A percentile compares a stretch with the other conserved stretches of the same genome.
Evolutionary conservation across 64 coral and sea anemone genomes (phyloP).

Genomic region (Catalaphyllia jardinei): DNA sequence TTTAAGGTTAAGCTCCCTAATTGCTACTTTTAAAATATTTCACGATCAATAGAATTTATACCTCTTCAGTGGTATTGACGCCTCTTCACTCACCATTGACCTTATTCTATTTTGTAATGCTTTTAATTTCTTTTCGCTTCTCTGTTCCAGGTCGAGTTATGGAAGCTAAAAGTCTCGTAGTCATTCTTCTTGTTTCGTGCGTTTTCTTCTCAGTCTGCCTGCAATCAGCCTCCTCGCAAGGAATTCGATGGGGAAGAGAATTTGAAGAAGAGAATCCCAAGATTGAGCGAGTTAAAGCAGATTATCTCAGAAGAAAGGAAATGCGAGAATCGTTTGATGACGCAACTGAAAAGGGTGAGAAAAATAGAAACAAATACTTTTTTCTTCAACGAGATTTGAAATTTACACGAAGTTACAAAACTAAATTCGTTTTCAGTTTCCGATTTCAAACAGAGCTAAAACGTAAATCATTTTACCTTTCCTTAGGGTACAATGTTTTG

Average conservation of each 20-base stretch:
- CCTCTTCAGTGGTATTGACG: too few relatives aligned
- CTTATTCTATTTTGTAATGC: not conserved
- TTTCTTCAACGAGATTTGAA: not conserved
- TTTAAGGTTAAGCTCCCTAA: too few relatives aligned
- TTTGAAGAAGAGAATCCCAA: slow-evolving; percentile 13
- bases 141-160: slow-evolving; percentile 1
- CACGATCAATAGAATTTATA: too few relatives aligned
- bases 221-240: slow-evolving; percentile 18
- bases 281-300: not conserved
- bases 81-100: too few relatives aligned
- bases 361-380: not conserved
- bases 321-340: not conserved
- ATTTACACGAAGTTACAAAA: not conserved
- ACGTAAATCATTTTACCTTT: too few relatives aligned
- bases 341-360: slow-evolving; percentile 18
- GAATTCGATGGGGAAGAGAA: slow-evolving; percentile 32
- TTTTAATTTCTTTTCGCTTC: not conserved
- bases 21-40: too few relatives aligned
- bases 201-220: slow-evolving; percentile 23
- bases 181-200: slow-evolving; percentile 13
- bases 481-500: too few relatives aligned
- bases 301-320: not conserved
- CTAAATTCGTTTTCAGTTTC: too few relatives aligned
- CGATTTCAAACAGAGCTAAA: too few relatives aligned
- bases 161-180: slow-evolving; percentile 12